These are phyloP conservation scores for Siderastrea siderea DNA, from an alignment of 92 coral and sea anemone genomes.

Conservation along the genomic window DNA sequence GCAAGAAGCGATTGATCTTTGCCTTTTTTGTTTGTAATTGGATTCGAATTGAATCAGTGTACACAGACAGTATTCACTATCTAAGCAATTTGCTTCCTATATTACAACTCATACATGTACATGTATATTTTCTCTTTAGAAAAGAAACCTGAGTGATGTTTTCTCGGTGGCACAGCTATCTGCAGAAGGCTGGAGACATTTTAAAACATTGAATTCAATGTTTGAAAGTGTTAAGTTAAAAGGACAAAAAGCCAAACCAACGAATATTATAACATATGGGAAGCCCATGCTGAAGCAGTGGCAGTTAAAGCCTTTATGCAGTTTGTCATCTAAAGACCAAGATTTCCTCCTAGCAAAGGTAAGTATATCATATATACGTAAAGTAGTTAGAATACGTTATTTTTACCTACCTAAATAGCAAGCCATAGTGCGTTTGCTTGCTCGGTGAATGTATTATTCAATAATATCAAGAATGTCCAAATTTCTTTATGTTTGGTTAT, in stretches of 20 bases:
- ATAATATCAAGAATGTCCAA: no score
- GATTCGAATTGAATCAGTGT: no score
- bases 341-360: slow-evolving; percentile 48
- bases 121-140: slow-evolving; percentile 7
- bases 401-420: not conserved
- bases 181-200: slow-evolving; percentile 54
- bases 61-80: not conserved
- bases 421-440: no score
- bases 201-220: slow-evolving; percentile 6
- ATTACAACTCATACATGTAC: no score
- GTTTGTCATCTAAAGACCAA: slow-evolving; percentile 33
- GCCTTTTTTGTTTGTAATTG: no score
- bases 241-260: slow-evolving; percentile 47
- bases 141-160: slow-evolving; percentile 52
- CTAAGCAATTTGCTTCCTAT: not conserved
- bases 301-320: slow-evolving; percentile 51
- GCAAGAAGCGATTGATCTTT: no score
- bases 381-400: not conserved
- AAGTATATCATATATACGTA: not conserved
- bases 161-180: slow-evolving; percentile 54
- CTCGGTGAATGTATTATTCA: no score
- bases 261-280: slow-evolving; percentile 51
- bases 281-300: slow-evolving; percentile 66
- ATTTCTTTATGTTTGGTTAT: no score
- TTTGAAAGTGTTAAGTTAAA: slow-evolving; percentile 42